Evolutionary conservation across 2,797 vertebrate species (phyloP).

Genomic region (Gambusia yucatana): DNA sequence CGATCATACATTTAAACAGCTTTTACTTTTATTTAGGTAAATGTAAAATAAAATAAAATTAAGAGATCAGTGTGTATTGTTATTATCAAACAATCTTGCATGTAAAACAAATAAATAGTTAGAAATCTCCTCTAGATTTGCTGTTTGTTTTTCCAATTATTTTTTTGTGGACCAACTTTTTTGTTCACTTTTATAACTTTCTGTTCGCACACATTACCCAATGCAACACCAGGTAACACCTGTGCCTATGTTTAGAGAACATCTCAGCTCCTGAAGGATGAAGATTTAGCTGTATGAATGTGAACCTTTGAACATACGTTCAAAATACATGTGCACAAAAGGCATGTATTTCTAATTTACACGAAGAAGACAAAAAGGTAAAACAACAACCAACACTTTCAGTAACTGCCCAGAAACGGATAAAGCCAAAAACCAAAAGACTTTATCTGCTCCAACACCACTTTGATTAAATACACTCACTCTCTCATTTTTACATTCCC

Average conservation of each 20-base stretch:
- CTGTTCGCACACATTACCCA: not conserved
- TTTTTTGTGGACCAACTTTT: not conserved
- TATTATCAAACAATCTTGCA: constrained; percentile 43
- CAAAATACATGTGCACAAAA: too few relatives aligned
- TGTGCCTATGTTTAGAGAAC: not conserved
- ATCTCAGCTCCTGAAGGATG: not conserved
- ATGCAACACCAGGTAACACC: too few relatives aligned
- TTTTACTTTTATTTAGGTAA: not conserved
- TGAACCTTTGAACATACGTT: constrained; percentile 8
- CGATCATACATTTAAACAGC: too few relatives aligned
- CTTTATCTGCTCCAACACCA: constrained; percentile 52
- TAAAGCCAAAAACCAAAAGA: constrained; percentile 25
- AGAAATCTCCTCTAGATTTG: not conserved
- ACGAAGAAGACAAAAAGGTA: constrained; percentile 20
- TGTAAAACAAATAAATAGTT: constrained; percentile 25
- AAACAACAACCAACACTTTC: constrained; percentile 16
- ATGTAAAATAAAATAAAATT: not conserved
- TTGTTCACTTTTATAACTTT: not conserved
- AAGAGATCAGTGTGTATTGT: not conserved
- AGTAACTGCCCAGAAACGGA: constrained; percentile 19
- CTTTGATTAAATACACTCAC: constrained; percentile 74
- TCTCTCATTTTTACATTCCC: constrained; percentile 70
- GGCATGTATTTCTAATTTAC: not conserved
- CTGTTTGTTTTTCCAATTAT: not conserved
- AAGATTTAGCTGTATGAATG: not conserved